Evolutionary conservation across 2,888 invertebrate genomes (phyloP), one percentile per base, ranked within the genome.

Genomic region (Zygaena filipendulae): DNA sequence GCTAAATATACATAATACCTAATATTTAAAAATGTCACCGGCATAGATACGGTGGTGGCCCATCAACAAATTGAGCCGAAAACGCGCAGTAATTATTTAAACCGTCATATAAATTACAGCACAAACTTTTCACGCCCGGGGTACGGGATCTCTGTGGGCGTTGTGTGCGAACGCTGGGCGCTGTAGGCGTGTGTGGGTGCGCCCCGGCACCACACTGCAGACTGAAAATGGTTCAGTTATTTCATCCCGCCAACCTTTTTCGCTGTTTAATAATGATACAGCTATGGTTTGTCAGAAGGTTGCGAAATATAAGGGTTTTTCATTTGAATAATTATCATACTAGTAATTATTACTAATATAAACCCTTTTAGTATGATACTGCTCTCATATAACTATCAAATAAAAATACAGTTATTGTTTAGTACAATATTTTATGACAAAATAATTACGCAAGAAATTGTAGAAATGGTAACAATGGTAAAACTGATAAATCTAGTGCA

Each of bases 21-120:
- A 16, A 56, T 48, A 42, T 53, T 49, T 52, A 62, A 63, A 59
- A 69, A 66, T 59, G 64, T 66, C 68, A 58, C 53, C 59, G 50
- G 45, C 59, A 51, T 56, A 59, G 54, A 61, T 58, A 59, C 52
- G 51, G 47, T 51, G 50, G 48, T 47, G 53, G 50, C 70, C 71
- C 74, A 74, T 77, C 70, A 72, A 68, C 75, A 75, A 79, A 77
- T 79, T 74, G 75, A 72, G 72, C 71, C 63, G 74, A 75, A 75
- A 79, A 75, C 72, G 71, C 61, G 63, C 50, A 67, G 75, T 77
- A 79, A 77, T 77, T 77, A 79, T 79, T 79, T 79, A 77, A 75
- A 77, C 74, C 75, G 71, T 75, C 77, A 74, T 77, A 79, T 77
- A 77, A 77, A 77, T 79, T 77, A 79, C 75, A 59, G 69, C 64